Evolutionary conservation across 2,113 vertebrate genomes (phyloP).

Genomic region (Nymphicus hollandicus): DNA sequence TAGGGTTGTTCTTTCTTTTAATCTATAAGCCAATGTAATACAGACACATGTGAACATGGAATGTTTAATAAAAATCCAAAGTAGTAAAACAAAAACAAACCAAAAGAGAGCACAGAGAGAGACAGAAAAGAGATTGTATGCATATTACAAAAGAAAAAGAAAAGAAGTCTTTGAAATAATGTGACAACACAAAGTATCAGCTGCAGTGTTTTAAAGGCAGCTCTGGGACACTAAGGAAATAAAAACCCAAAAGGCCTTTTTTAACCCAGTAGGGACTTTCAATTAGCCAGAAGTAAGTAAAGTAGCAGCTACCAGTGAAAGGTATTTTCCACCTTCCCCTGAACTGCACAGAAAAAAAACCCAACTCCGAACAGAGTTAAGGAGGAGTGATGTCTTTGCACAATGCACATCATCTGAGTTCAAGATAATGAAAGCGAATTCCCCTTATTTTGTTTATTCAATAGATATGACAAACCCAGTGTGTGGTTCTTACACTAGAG

Average conservation of each 20-base stretch:
- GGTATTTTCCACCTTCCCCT: constrained; percentile 32
- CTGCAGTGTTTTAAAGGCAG: constrained; percentile 56
- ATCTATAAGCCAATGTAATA: constrained; percentile 33
- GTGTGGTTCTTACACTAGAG: constrained; percentile 83
- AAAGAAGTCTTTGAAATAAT: constrained; percentile 7
- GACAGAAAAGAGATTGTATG: constrained; percentile 22
- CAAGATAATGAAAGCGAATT: constrained; percentile 59
- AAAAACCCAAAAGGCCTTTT: not conserved
- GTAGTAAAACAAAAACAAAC: constrained; percentile 34
- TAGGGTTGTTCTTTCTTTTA: not conserved
- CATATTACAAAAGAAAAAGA: constrained; percentile 1
- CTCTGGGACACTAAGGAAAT: not conserved
- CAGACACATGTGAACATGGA: constrained; percentile 17
- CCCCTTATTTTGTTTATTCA: constrained; percentile 67
- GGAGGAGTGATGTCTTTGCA: constrained; percentile 24
- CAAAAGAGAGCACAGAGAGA: constrained; percentile 13
- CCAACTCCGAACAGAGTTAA: not conserved
- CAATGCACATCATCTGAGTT: constrained; percentile 56
- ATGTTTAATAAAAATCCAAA: constrained; percentile 43
- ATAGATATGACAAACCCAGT: constrained; percentile 76
- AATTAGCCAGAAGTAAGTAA: not conserved
- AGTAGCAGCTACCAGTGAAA: constrained; percentile 38
- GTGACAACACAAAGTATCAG: constrained; percentile 14
- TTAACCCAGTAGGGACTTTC: not conserved
- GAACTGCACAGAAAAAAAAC: not conserved